Evolutionary conservation across 1,140 invertebrate species (phyloP), one percentile per base, ranked within the genome.

Genomic region (Augochlora pura): DNA sequence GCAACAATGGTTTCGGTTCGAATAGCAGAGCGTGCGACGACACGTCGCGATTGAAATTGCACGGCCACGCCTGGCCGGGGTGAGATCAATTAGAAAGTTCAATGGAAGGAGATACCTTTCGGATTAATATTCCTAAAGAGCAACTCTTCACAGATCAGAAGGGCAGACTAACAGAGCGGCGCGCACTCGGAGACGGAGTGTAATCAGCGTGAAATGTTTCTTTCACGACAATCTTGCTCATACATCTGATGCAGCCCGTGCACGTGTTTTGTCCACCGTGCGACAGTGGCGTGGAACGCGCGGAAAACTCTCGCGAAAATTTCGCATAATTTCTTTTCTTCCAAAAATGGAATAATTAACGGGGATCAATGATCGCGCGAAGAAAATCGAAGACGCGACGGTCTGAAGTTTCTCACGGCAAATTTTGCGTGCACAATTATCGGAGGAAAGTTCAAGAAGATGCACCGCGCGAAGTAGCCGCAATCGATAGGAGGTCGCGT

Each of bases 131-230:
- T 70, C 70, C 59, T 83, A 71, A 71, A 69, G 77, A 75, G 83
- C 60, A 42, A 72, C 46, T 75, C 62, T 23, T 60, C 25, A 42
- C 63, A 25, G 81, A 60, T 71, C 42, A 63, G 52, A 68, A 76
- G 68, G 60, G 72, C 32, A 54, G 59, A 57, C 57, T 54, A 72
- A 71, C 70, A 49, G 73, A 46, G 82, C 65, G 14, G 60, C 38
- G 59, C 38, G 59, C 42, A 46, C 72, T 68, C 54, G 70, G 73
- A 74, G 77, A 82, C 72, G 65, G 69, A 77, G 83, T 82, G 83
- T 88, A 88, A 88, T 88, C 81, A 88, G 79, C 75, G 70, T 85
- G 82, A 88, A 88, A 88, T 87, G 83, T 87, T 85, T 74, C 79
- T 84, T 83, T 86, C 75, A 83, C 70, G 75, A 83, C 75, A 83